Evolutionary conservation across 2,888 invertebrate genomes (phyloP).

Genomic region (Hypercompe scribonia): DNA sequence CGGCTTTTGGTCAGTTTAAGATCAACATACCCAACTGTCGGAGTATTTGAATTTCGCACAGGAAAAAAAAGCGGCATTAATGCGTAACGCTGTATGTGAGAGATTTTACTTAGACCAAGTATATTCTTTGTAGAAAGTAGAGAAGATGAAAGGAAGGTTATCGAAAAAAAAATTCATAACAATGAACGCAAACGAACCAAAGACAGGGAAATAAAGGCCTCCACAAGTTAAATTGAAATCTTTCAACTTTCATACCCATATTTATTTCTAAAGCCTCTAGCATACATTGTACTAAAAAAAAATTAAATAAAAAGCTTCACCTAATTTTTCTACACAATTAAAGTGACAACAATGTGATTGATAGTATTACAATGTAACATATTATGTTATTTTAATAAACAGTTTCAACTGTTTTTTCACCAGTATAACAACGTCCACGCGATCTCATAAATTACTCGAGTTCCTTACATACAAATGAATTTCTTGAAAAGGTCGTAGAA

Average conservation of each 20-base stretch:
- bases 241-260: not conserved
- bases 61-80: too few species aligned
- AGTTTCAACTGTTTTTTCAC: constrained; percentile 69
- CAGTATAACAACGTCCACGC: constrained; percentile 67
- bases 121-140: too few species aligned
- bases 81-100: too few species aligned
- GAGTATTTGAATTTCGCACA: too few species aligned
- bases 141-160: too few species aligned
- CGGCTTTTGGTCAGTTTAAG: too few species aligned
- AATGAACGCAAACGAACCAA: too few species aligned
- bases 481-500: constrained; percentile 84
- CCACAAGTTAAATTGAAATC: not conserved
- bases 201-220: not conserved
- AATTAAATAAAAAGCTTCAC: not conserved
- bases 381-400: constrained; percentile 57
- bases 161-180: too few species aligned
- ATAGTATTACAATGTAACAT: constrained; percentile 34
- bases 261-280: not conserved
- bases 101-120: too few species aligned
- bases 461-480: constrained; percentile 72
- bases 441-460: constrained; percentile 72
- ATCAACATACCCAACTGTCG: too few species aligned
- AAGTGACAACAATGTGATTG: constrained; percentile 34
- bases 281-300: not conserved
- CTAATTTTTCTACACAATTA: constrained; percentile 4